Evolutionary conservation across 2,888 invertebrate genomes (phyloP), one percentile per base, ranked within the genome.

Genomic region (Horisme vitalbata): DNA sequence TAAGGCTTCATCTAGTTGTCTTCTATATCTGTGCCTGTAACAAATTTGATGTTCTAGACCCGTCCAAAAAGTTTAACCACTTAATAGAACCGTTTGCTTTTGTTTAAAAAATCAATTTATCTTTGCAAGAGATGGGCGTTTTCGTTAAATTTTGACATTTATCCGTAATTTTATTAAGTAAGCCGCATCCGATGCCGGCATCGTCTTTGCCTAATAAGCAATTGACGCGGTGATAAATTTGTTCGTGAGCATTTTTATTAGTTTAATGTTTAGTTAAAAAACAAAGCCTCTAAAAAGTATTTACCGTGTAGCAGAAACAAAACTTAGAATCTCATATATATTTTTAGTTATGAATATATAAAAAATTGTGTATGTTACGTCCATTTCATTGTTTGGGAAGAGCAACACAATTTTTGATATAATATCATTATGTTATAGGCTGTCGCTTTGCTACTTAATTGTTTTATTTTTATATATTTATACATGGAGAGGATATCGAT

Each of bases 401-500:
- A 9, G 24, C 10, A 10, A 10, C 24, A 24, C 24, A 24, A 27
- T 4, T 18, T 18, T 31, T 31, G 28, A 14, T 8, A 34, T 21
- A 21, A 34, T 21, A 21, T 14, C 21, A 14, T 8, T 13, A 5
- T 23, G 12, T 12, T 13, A 11, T 31, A 12, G 28, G 15, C 18
- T 38, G 34, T 37, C 18, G 44, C 34, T 45, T 45, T 35, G 51
- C 34, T 48, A 48, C 41, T 46, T 53, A 46, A 39, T 43, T 39
- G 30, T 59, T 44, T 62, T 63, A 61, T 68, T 63, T 59, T 62
- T 59, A 59, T 45, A 47, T 50, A 48, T 52, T 47, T 53, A 51
- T 58, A 52, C 48, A 46, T 45, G 49, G 55, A 43, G 50, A 54
- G 65, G 65, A 38, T 68, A 72, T 67, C 73, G 70, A 63, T 61